Evolutionary conservation across 64 coral and sea anemone species (phyloP).

Genomic region (Stichodactyla mertensii): DNA sequence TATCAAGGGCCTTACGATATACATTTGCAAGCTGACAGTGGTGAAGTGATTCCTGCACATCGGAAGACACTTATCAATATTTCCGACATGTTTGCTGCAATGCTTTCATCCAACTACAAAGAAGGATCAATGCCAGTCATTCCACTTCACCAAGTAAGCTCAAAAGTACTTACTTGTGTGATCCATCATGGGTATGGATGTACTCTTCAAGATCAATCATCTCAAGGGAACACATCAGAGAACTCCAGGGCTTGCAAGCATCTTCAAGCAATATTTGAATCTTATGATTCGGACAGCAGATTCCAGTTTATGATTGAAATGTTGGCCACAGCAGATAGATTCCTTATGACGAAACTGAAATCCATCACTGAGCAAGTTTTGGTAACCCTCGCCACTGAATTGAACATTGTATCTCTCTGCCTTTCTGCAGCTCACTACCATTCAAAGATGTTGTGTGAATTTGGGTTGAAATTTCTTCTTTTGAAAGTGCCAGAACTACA

Average conservation of each 20-base stretch:
- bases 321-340: constrained; percentile 31
- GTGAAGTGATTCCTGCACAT: constrained; percentile 12
- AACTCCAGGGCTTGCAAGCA: background rate
- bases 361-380: constrained; percentile 2
- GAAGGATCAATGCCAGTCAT: constrained; percentile 39
- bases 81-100: constrained; percentile 43
- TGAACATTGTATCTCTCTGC: constrained; percentile 13
- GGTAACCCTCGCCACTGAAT: background rate
- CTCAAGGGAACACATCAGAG: background rate
- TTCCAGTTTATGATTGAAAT: constrained; percentile 37
- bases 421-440: constrained; percentile 13
- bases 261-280: background rate
- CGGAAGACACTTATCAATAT: background rate
- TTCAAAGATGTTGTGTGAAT: constrained; percentile 28
- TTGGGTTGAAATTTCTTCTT: constrained; percentile 36
- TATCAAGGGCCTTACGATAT: constrained; percentile 3
- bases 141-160: constrained; percentile 24
- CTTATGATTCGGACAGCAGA: background rate
- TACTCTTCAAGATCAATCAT: background rate
- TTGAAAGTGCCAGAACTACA: constrained; percentile 24
- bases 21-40: constrained; percentile 29
- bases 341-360: constrained; percentile 28
- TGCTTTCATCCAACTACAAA: constrained; percentile 34
- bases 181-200: constrained; percentile 55
- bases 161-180: constrained; percentile 22